Percentiles rank a stretch among this genome's conserved stretches.
Conservation (phyloP, 2,888 invertebrate species). For the Caenorhabditis parvicauda region DNA sequence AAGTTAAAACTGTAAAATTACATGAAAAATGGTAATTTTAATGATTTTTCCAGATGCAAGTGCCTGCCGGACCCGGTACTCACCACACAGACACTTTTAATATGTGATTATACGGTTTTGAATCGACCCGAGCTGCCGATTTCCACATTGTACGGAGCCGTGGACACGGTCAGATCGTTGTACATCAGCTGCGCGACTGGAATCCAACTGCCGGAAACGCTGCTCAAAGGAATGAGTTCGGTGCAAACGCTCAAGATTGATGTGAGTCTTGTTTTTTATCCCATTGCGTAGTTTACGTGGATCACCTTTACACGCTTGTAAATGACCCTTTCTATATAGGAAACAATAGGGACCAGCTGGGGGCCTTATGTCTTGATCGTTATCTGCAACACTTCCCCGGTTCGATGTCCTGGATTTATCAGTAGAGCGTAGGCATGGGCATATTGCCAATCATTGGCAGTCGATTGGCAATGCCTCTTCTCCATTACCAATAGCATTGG, state of each 20-base stretch:
- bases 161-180: constrained; percentile 10
- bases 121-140: not conserved
- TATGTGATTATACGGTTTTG: constrained; percentile 23
- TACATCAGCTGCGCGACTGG: constrained; percentile 18
- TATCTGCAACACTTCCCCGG: too few species aligned
- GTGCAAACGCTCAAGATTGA: constrained; percentile 30
- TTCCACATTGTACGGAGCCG: not conserved
- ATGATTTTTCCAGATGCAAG: constrained; percentile 42
- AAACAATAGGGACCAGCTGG: too few species aligned
- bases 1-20: too few species aligned
- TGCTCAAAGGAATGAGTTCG: constrained; percentile 15
- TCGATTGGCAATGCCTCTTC: too few species aligned
- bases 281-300: constrained; percentile 6
- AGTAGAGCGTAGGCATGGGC: too few species aligned
- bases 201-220: constrained; percentile 14
- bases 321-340: too few species aligned
- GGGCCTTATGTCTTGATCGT: too few species aligned
- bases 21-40: too few species aligned
- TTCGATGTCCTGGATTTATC: too few species aligned
- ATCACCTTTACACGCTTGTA: not conserved
- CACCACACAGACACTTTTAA: constrained; percentile 17
- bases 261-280: constrained; percentile 18
- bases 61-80: constrained; percentile 49
- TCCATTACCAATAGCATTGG: too few species aligned
- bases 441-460: too few species aligned